Evolutionary conservation across 2,888 invertebrate species (phyloP), one percentile per base, ranked within the genome.

Genomic region (Drosophila flavopinicola): DNA sequence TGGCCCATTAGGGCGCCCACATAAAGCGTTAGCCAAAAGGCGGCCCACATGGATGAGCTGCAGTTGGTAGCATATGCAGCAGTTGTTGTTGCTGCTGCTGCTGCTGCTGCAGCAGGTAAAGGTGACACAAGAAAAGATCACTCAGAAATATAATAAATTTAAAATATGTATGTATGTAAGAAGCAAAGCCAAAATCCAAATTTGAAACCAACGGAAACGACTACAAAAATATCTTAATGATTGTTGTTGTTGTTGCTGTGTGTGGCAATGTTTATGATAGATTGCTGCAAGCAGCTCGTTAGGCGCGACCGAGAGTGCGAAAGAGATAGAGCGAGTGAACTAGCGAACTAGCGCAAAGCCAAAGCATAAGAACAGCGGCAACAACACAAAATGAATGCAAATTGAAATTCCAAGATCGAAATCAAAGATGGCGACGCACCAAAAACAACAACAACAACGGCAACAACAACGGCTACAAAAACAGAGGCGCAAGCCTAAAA

Each of bases 351-450:
- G 17, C 27, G 42, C 42, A 7, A 11, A 41, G 38, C 45, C 24
- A 42, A 25, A 32, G 25, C 39, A 45, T 17, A 33, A 35, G 24
- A 60, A 17, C 15, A 35, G 24, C n/a, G 27, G 13, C 11, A 11
- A 41, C 38, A 45, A 27, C 56, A n/a, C 11, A 37, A 45, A 75
- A 54, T 60, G 58, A 64, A 76, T 70, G 66, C 80, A 78, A 85
- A 78, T 83, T 82, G 79, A 85, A 79, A 79, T 79, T 85, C 79
- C 83, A 78, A 83, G 75, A 83, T 79, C 75, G 49, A 72, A 78
- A 75, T 79, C 68, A 64, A 71, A 66, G 66, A 76, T 76, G 77
- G 65, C 60, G 66, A 65, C 39, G 65, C 44, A 61, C 73, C 58
- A 68, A 61, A 53, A 3, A 20, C n/a, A 20, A 20, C 2, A 42